Base-by-base conservation (phyloP, 2,113 vertebrate species). In the Phalacrocorax aristotelis region DNA sequence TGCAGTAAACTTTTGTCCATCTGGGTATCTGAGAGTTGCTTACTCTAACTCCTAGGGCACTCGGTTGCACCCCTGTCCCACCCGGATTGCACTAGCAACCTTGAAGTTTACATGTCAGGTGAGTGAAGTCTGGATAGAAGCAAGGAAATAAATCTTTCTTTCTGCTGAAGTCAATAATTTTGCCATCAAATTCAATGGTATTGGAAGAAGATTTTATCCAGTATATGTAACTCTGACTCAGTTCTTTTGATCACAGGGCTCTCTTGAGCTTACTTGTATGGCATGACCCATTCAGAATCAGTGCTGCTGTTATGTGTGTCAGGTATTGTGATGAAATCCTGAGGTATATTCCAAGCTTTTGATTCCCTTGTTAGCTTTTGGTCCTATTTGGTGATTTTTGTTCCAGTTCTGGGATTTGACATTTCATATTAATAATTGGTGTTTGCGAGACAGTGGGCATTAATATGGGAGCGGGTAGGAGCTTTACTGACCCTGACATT, bases 371-470 rank as follows among this genome's bases (percentile, higher is more conserved):
- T 60, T 91, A 79, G 52, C 30, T 82, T 89, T 92, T 68, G 27
- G 61, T 84, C 48, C 65, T 83, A 6, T 79, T 81, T 38, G 40
- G 34, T 66, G 23, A 62, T 75, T 91, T 78, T 93, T 82, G 61
- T 85, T 94, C 80, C 52, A 58, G 49, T 79, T 93, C 52, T 79
- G 51, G 70, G 16, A 65, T 87, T 81, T 93, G 89, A 86, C 49
- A 58, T 94, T 94, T 95, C 44, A 20, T 94, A 84, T 57, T 95
- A 88, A 60, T 52, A 93, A 97, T 74, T 42, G 20, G 69, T 87
- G 70, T 79, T 76, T 93, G 54, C 9, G 23, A 89, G 74, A 72
- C 29, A 71, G 74, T 68, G 57, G 78, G 48, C 72, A 89, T 81
- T 95, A 87, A 64, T 86, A 76, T 49, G 38, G 66, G 83, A 89